Base-by-base conservation (phyloP, 2,113 vertebrate genomes). In the Protobothrops mucrosquamatus region DNA sequence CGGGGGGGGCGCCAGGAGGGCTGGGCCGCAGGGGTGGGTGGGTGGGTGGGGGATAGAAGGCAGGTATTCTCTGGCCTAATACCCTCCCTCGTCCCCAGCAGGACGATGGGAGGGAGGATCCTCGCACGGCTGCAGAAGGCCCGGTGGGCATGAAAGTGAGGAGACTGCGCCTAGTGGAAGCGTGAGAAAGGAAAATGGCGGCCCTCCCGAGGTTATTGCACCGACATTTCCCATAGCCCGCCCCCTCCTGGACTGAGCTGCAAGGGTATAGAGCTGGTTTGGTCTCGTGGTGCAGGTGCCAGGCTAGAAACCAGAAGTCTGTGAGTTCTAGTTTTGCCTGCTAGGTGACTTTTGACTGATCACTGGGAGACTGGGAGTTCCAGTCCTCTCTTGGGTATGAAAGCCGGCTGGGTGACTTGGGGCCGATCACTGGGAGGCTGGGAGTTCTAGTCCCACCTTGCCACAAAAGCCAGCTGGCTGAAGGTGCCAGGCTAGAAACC, bases 1-100 rank as follows among this genome's bases (percentile, higher is more conserved):
- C 46, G 57, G 90, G 94, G 93, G 93, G 90, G 94, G 93, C 92
- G 6, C 8, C 48, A 8, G 54, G 22, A 6, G 14, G 61, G 64
- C 29, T 18, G 12, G 12, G 85, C 1, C 2, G 22, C 8, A 43
- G n/a, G 34, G 74, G 7, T 22, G 18, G 6, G 20, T 2, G 74
- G 6, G 39, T 0, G 34, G 18, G 20, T n/a, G 69, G 26, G 7
- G 6, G 43, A 8, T 51, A 51, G 85, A 48, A 46, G 23, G 43
- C 24, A 46, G 39, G 85, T 3, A 85, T 20, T 43, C 74, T 43
- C 39, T 22, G 15, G 14, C 14, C 64, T 34, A 74, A 18, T 14
- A 1, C 14, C 64, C 14, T 6, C 29, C 29, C 29, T n/a, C 64
- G 2, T n/a, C 4, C 4, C 64, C 4, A 74, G n/a, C 0, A 14